phyloP scores from a whole-genome alignment of 1,140 invertebrate species.

The Mylabris phalerata region DNA sequence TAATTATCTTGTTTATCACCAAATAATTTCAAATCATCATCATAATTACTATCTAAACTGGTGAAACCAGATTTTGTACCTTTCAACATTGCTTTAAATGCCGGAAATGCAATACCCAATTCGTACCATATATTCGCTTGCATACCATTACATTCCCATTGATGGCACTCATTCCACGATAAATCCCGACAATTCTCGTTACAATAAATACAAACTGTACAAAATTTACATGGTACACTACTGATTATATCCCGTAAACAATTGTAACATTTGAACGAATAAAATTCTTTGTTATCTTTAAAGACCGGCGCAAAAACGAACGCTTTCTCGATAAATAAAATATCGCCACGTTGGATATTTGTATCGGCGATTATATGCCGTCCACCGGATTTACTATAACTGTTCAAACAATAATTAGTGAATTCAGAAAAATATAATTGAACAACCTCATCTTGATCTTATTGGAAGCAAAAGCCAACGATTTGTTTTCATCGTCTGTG shows the following conservation, averaged over 20 bases:
- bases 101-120: conserved; percentile 71
- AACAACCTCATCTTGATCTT: conserved; percentile 33
- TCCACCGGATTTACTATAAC: conserved; percentile 43
- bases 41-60: conserved; percentile 39
- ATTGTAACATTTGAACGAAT: conserved; percentile 35
- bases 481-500: conserved; percentile 29
- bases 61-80: conserved; percentile 39
- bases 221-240: conserved; percentile 48
- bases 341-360: conserved; percentile 54
- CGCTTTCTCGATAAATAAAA: conserved; percentile 64
- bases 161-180: conserved; percentile 58
- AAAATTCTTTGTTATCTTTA: conserved; percentile 32
- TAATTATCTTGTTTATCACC: conserved; percentile 42
- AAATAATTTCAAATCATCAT: conserved; percentile 43
- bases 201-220: conserved; percentile 62
- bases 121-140: conserved; percentile 54
- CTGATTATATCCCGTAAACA: conserved; percentile 32
- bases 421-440: neutral
- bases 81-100: conserved; percentile 56
- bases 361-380: conserved; percentile 48
- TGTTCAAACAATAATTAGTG: conserved; percentile 18
- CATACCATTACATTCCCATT: conserved; percentile 65
- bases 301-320: conserved; percentile 52
- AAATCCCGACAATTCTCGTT: conserved; percentile 51
- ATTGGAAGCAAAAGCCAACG: conserved; percentile 32